A percentile compares a stretch with the other conserved stretches of the same genome.
These are phyloP conservation scores for Lamprologus sp. DNA, from an alignment of 2,113 vertebrate species.

Conservation along the genomic window DNA sequence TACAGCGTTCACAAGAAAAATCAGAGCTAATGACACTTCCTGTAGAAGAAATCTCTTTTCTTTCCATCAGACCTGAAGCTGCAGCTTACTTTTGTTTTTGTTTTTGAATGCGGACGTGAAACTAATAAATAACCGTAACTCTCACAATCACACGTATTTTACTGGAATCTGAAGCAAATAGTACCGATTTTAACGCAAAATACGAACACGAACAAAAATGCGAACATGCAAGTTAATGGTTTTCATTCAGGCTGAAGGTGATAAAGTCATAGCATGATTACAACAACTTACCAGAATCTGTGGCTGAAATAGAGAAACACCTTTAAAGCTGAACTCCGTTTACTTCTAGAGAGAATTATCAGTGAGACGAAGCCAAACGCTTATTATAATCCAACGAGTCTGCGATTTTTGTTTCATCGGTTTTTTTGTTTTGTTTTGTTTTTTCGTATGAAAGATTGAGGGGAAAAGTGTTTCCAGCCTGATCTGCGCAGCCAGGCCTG, in stretches of 20 bases:
- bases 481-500: background rate
- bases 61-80: background rate
- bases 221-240: accelerated
- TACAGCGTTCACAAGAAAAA: background rate
- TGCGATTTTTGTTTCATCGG: background rate
- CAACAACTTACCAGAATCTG: background rate
- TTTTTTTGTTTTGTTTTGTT: background rate
- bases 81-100: background rate
- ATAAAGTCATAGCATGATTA: accelerated
- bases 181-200: background rate
- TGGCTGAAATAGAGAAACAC: background rate
- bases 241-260: background rate
- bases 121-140: background rate
- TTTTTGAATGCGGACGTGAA: background rate
- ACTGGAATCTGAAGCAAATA: accelerated
- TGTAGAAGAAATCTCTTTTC: background rate
- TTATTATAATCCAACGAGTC: background rate
- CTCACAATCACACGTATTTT: background rate
- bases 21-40: background rate
- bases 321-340: background rate
- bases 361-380: background rate
- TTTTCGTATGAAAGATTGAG: background rate
- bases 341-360: background rate
- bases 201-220: background rate
- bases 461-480: background rate